Evolutionary conservation across 2,888 invertebrate species (phyloP), one percentile per base, ranked within the genome.

Genomic region (Nineta flava): DNA sequence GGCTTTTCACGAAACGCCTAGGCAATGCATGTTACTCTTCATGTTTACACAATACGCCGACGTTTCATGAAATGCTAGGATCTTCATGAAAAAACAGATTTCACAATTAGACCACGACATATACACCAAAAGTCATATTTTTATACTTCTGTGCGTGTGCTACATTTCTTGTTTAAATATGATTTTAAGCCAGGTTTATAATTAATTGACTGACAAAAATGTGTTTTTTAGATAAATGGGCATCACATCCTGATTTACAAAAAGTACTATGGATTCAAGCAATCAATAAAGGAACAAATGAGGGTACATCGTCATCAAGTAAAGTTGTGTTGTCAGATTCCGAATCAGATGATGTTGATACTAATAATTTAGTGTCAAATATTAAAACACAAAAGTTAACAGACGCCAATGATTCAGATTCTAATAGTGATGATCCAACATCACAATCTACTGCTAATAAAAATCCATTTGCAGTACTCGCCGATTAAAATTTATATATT

Each of bases 221-320:
- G 46, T 34, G 45, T 52, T 55, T 62, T 56, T 12, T 66, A 83
- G 84, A 72, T 46, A 67, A 68, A 55, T 83, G 78, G 74, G 71
- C 73, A 55, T 64, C 56, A 0, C 78, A 81, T 61, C 70, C 75
- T 0, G 80, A 82, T 52, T 63, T 82, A 1, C 74, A 75, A 55
- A 74, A 72, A 55, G 72, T 86, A 0, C 71, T 71, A 53, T 79
- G 79, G 78, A 79, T 84, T 48, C 82, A 83, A 65, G 81, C 82
- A 0, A 26, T 26, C 26, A 7, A 26, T 26, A 61, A 70, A 32
- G 68, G 68, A 1, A 60, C 59, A 7, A 60, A 59, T 1, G 57
- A 57, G 7, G 57, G 51, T 1, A 53, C 51, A 10, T 48, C 52
- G 6, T 7, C 32, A 32, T 13, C n/a, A 13, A 38, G 38, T 38